Evolutionary conservation across 2,888 invertebrate genomes (phyloP).

Genomic region (Branchipolynoe longqiensis): DNA sequence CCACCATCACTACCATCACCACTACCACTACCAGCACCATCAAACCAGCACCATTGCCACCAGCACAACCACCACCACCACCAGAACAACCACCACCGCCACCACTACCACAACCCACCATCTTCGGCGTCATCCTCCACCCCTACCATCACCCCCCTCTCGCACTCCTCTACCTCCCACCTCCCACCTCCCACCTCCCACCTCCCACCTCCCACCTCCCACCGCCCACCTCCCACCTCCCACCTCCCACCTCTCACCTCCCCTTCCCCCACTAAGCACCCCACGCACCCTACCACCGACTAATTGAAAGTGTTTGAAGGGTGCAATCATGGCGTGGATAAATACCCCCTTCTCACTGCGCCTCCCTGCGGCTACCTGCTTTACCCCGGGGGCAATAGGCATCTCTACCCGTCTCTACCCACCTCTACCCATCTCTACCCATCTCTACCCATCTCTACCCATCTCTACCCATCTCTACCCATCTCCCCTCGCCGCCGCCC

Average conservation of each 20-base stretch:
- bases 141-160: neutral
- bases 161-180: neutral
- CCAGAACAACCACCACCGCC: no score
- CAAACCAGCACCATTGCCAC: no score
- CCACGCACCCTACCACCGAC: neutral
- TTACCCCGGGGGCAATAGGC: neutral
- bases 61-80: no score
- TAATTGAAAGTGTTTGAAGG: slow-evolving; percentile 48
- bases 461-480: no score
- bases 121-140: neutral
- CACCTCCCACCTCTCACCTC: neutral
- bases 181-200: neutral
- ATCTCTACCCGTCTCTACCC: no score
- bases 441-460: no score
- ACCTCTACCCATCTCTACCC: no score
- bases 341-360: slow-evolving; percentile 4
- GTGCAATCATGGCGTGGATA: slow-evolving; percentile 1
- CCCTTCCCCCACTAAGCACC: neutral
- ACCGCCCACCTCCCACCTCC: neutral
- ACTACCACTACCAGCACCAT: no score
- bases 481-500: no score
- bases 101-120: neutral
- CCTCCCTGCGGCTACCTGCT: slow-evolving; percentile 2
- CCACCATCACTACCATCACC: no score
- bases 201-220: neutral